Evolutionary conservation across 2,888 invertebrate genomes (phyloP).

Genomic region (Sinelater perroti): DNA sequence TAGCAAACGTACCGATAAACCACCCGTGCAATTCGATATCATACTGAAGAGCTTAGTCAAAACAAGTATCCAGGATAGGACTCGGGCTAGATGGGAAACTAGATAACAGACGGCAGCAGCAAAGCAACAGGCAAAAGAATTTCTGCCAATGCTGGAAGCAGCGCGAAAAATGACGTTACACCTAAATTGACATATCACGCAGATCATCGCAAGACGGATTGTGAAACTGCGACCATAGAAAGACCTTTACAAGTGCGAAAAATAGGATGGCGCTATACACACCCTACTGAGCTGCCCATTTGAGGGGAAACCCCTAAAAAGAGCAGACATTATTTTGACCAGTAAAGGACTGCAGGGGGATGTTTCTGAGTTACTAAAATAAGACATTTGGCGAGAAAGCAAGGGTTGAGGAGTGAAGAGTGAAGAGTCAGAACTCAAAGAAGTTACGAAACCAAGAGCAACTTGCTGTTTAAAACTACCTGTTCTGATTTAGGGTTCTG

Average conservation of each 20-base stretch:
- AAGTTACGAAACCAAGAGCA: too few species aligned
- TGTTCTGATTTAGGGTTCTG: too few species aligned
- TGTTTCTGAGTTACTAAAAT: neutral
- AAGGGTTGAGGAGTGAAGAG: too few species aligned
- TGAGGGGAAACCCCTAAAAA: neutral
- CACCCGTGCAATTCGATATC: neutral
- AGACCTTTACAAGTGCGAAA: neutral
- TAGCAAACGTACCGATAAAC: neutral
- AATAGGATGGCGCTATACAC: neutral
- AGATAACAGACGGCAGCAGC: neutral
- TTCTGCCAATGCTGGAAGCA: too few species aligned
- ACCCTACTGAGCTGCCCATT: neutral
- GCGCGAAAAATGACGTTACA: neutral
- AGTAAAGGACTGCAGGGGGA: neutral
- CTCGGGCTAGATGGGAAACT: neutral
- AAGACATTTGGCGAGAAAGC: neutral
- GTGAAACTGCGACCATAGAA: neutral
- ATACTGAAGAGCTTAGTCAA: neutral
- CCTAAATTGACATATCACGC: neutral
- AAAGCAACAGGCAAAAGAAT: too few species aligned
- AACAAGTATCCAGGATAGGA: neutral
- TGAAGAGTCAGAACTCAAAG: too few species aligned
- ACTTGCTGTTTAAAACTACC: too few species aligned
- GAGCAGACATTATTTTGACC: neutral
- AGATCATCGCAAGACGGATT: neutral